phyloP scores from a whole-genome alignment of 92 coral and sea anemone genomes.

The Anthopleura xanthogrammica region DNA sequence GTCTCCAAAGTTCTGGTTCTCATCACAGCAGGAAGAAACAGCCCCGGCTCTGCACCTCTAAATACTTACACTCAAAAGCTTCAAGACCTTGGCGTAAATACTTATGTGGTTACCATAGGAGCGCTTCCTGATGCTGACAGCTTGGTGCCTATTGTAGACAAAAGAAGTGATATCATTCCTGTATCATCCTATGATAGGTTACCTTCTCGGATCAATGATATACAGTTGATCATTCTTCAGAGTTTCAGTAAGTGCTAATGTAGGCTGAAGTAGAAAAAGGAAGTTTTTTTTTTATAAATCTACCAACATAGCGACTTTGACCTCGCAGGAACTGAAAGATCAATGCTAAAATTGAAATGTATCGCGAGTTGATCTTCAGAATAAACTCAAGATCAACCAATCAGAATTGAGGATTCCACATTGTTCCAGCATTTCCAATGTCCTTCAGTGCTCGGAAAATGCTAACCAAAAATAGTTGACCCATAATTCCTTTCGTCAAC shows the following conservation, averaged over 20 bases:
- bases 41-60: slow-evolving; percentile 43
- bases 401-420: no score
- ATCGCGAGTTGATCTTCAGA: no score
- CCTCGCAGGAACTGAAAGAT: no score
- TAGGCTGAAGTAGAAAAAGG: no score
- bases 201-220: slow-evolving; percentile 11
- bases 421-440: no score
- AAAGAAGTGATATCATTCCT: slow-evolving; percentile 26
- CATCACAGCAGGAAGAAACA: slow-evolving; percentile 54
- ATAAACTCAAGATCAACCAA: no score
- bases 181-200: neutral
- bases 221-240: neutral
- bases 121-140: slow-evolving; percentile 30
- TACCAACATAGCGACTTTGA: no score
- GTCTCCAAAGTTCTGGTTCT: slow-evolving; percentile 51
- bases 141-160: slow-evolving; percentile 50
- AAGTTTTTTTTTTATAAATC: no score
- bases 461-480: no score
- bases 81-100: slow-evolving; percentile 42
- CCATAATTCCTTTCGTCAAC: no score
- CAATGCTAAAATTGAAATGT: no score
- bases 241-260: slow-evolving; percentile 19
- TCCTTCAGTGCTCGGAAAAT: no score
- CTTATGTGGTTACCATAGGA: slow-evolving; percentile 66
- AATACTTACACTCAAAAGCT: slow-evolving; percentile 39